Percentiles rank a stretch among this genome's conserved stretches.
Conservation (phyloP, 2,113 vertebrate species). For the Macrotus californicus region DNA sequence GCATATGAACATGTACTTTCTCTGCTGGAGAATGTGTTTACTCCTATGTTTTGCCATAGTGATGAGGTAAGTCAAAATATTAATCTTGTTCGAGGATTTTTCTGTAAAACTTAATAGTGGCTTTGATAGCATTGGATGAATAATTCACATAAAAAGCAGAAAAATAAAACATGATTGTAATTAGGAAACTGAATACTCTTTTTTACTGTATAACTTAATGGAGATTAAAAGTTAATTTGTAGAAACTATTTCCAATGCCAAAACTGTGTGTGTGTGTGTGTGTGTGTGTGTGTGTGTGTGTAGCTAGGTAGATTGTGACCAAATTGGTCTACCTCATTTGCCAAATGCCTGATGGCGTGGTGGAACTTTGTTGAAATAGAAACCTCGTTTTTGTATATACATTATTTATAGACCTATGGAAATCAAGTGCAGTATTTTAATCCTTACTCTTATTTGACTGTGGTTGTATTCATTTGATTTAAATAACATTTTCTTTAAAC, state of each 20-base stretch:
- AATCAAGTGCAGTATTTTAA: slow-evolving; percentile 25
- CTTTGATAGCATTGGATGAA: background rate
- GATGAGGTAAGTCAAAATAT: slow-evolving; percentile 86
- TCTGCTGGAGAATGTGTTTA: slow-evolving; percentile 94
- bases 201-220: background rate
- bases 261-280: background rate
- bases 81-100: slow-evolving; percentile 23
- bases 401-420: background rate
- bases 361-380: background rate
- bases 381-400: background rate
- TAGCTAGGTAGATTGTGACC: background rate
- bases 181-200: background rate
- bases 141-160: slow-evolving; percentile 29
- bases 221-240: slow-evolving; percentile 15
- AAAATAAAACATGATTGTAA: slow-evolving; percentile 24
- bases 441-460: background rate
- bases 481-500: slow-evolving; percentile 33
- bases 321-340: background rate
- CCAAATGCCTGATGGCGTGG: background rate
- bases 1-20: slow-evolving; percentile 97
- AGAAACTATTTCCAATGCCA: background rate
- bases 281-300: no score
- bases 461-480: slow-evolving; percentile 23
- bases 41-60: slow-evolving; percentile 98
- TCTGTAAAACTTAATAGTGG: background rate